Percentiles rank a stretch among this genome's conserved stretches.
Evolutionary conservation across 2,888 invertebrate species (phyloP).

Genomic region (Euzetes globulus): DNA sequence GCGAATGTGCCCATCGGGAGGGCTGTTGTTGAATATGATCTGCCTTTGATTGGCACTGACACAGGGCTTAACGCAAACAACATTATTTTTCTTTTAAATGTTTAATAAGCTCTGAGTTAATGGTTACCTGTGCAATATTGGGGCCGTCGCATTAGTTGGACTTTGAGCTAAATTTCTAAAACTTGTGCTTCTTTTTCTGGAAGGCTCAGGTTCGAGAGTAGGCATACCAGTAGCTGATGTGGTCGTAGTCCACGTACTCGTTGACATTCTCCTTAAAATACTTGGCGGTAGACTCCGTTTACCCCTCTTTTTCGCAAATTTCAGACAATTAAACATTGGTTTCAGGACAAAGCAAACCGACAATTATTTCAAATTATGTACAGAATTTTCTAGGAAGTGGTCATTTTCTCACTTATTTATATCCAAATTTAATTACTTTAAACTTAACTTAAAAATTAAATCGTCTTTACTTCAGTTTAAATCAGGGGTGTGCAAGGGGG

Average conservation of each 20-base stretch:
- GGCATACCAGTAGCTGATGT: conserved; percentile 55
- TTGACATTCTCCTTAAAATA: conserved; percentile 50
- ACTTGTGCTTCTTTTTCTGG: conserved; percentile 48
- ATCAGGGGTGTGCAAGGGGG: too few species aligned
- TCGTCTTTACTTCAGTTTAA: too few species aligned
- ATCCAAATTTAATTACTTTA: too few species aligned
- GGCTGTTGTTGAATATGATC: conserved; percentile 46
- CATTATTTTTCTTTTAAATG: background rate
- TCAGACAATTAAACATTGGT: background rate
- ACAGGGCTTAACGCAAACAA: background rate
- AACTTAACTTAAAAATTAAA: too few species aligned
- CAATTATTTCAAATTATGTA: too few species aligned
- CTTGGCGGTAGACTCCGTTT: conserved; percentile 48
- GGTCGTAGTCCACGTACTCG: conserved; percentile 52
- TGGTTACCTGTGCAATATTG: conserved; percentile 28
- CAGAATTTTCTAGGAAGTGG: too few species aligned
- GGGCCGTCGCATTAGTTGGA: conserved; percentile 11
- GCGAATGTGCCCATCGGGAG: conserved; percentile 42
- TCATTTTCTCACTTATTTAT: too few species aligned
- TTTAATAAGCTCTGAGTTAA: background rate
- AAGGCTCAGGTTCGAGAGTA: conserved; percentile 55
- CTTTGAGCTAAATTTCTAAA: conserved; percentile 43
- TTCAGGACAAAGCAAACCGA: too few species aligned
- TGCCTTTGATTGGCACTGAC: conserved; percentile 44
- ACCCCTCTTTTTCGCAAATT: conserved; percentile 33